Evolutionary conservation across 2,113 vertebrate genomes (phyloP), one percentile per base, ranked within the genome.

Genomic region (Riparia riparia): DNA sequence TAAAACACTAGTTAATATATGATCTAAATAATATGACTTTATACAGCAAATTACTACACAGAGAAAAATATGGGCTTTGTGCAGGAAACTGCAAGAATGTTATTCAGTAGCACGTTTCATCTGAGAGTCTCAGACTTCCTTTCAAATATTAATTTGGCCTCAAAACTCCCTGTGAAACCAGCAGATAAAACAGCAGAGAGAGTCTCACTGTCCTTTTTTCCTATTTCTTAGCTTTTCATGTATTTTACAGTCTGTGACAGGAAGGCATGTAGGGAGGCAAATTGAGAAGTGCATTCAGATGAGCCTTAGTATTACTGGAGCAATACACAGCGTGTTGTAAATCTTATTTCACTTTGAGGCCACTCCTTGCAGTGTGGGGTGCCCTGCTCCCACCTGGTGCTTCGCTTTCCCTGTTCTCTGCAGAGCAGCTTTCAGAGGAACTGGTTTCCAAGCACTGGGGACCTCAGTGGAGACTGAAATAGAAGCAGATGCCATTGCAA

Each of bases 81-180:
- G 65, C 76, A 90, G 90, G 74, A 61, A 72, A 61, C 68, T 58
- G 68, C 63, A 73, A 49, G 72, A 82, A 41, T 3, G 5, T 82
- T 87, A 50, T 76, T 82, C 70, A 76, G 70, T 44, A 41, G 42
- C 65, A 14, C 65, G 50, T 82, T 69, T 85, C 70, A 54, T 54
- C 82, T 90, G 64, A 86, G 84, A 47, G 44, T 47, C 74, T 91
- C 66, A 57, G 74, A 7, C 45, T 93, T 89, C 74, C 73, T 95
- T 94, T 91, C 79, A 93, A 79, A 58, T 80, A 89, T 7, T 87
- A 93, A 94, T 90, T 93, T 8, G 60, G 51, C 79, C 74, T 90
- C 90, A 70, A 83, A 82, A 86, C 58, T 82, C 79, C 68, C 74
- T 50, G 7, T 73, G 85, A 94, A 89, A 51, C 54, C 39, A 68